Conservation (phyloP, 2,888 invertebrate genomes). For the Chrysotoxum bicinctum region DNA sequence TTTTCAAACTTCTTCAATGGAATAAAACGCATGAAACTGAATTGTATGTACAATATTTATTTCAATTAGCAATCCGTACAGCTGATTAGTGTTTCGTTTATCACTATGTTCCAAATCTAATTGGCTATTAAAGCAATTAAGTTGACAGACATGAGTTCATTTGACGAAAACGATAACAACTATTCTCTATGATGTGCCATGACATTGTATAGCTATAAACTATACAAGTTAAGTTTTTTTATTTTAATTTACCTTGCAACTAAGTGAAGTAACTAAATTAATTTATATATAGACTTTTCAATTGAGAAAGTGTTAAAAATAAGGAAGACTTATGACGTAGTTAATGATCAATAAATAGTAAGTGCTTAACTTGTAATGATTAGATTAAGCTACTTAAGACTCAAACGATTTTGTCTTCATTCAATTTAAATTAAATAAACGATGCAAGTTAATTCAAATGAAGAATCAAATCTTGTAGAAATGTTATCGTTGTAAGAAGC, state of each 20-base stretch:
- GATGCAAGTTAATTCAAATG: too few relatives aligned
- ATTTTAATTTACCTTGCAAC: neutral
- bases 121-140: neutral
- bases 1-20: neutral
- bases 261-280: neutral
- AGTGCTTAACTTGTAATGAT: too few relatives aligned
- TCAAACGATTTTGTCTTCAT: too few relatives aligned
- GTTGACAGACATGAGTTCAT: neutral
- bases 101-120: neutral
- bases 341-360: neutral
- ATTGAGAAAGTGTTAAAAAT: neutral
- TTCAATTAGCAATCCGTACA: neutral
- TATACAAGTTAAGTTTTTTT: neutral
- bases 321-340: too few relatives aligned
- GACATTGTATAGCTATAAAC: neutral
- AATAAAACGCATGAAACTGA: neutral
- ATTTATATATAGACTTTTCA: neutral
- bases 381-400: too few relatives aligned
- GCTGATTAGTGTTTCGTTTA: neutral
- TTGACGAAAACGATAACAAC: neutral
- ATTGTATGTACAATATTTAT: neutral
- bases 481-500: neutral
- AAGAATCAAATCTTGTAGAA: neutral
- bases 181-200: neutral
- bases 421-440: too few relatives aligned